Percentiles rank a stretch among this genome's conserved stretches.
Evolutionary conservation across 2,888 invertebrate genomes (phyloP).

Genomic region (Selenia dentaria): DNA sequence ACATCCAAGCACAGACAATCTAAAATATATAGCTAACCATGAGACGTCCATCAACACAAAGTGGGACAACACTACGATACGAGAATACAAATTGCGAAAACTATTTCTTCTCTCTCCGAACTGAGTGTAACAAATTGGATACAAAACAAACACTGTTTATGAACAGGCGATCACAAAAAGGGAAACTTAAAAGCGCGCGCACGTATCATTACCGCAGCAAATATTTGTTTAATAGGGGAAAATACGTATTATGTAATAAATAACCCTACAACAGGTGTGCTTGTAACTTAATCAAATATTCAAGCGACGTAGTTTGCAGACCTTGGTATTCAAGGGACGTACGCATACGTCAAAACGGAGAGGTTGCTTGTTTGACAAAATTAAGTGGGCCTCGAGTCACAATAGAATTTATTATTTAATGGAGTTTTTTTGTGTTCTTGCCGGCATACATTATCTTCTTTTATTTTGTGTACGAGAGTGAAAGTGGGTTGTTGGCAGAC

Average conservation of each 20-base stretch:
- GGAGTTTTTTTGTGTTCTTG: conserved; percentile 24
- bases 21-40: conserved; percentile 11
- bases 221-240: conserved; percentile 34
- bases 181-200: conserved; percentile 23
- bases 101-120: conserved; percentile 18
- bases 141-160: conserved; percentile 18
- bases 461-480: conserved; percentile 16
- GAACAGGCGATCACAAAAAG: conserved; percentile 18
- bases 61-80: conserved; percentile 15
- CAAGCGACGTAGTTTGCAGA: conserved; percentile 40
- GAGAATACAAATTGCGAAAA: conserved; percentile 20
- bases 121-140: conserved; percentile 18
- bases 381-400: conserved; percentile 53
- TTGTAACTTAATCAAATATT: conserved; percentile 60
- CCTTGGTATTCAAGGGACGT: conserved; percentile 41
- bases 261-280: conserved; percentile 56
- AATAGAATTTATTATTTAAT: conserved; percentile 51
- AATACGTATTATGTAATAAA: conserved; percentile 45
- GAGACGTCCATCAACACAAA: conserved; percentile 19
- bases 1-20: conserved; percentile 3
- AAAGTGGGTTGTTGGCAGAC: conserved; percentile 17
- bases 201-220: conserved; percentile 27
- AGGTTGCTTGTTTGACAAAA: conserved; percentile 61
- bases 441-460: conserved; percentile 24
- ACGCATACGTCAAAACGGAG: conserved; percentile 57